Evolutionary conservation across 37 sponge, comb jelly and placozoan genomes (phyloP), one percentile per base, ranked within the genome.

Genomic region (Eunapius fragilis): DNA sequence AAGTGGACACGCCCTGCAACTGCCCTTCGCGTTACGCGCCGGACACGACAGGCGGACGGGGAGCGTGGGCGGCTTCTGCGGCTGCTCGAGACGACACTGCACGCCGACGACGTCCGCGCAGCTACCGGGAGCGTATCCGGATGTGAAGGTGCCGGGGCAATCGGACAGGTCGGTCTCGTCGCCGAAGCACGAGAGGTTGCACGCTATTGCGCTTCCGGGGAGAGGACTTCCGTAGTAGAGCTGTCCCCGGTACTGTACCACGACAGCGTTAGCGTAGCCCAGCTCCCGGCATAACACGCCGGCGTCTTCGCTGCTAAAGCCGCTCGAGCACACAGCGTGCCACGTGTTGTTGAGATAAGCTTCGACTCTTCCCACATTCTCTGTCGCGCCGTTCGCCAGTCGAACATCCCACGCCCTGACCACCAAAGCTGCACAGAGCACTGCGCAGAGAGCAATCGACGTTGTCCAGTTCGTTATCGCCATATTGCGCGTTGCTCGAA

Each of bases 271-370:
- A 26, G 69, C 75, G 50, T 47, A 94, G 24, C 91, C 94, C 2
- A 94, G 71, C 47, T 83, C 86, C 71, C 33, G 85, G 89, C 94
- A 94, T 0, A 87, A 69, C 0, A 94, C 94, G 25, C 72, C 69
- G 22, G 78, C 94, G 36, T 87, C 88, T 0, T 5, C 24, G 6
- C 31, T 28, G 24, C 67, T 25, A 82, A 84, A 90, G n/a, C 88
- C 58, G 34, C 90, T 91, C 33, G 85, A 91, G 38, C 96, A 95
- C 3, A 95, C 72, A 4, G 93, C 86, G 19, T 92, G 93, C 96
- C 96, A 95, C 24, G 41, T 25, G 34, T 89, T 81, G 24, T 88
- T 49, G 35, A 82, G 38, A n/a, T 49, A 86, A 24, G 90, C 85
- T 26, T 92, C 96, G 27, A 95, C 83, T 38, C 93, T 78, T 6